A percentile compares a stretch with the other conserved stretches of the same genome.
Conservation (phyloP, 2,797 vertebrate genomes). For the Sebastiscus tertius region DNA sequence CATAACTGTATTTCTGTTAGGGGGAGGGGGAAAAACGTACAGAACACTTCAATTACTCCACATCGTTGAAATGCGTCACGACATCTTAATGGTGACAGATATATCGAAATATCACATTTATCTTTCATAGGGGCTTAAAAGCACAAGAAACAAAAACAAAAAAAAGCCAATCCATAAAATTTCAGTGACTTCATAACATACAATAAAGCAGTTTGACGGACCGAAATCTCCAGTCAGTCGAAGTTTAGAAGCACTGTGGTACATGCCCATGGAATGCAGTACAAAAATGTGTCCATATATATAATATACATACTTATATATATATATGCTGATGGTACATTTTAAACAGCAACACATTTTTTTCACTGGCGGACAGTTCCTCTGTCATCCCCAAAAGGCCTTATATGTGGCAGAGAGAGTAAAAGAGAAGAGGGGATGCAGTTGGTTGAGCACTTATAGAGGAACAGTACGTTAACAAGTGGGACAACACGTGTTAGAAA, state of each 20-base stretch:
- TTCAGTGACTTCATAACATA: slow-evolving; percentile 54
- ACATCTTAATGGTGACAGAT: slow-evolving; percentile 64
- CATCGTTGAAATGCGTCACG: slow-evolving; percentile 63
- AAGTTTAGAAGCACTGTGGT: slow-evolving; percentile 68
- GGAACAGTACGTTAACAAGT: slow-evolving; percentile 34
- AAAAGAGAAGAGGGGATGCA: slow-evolving; percentile 32
- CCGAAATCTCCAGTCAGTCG: slow-evolving; percentile 23
- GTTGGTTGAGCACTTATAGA: slow-evolving; percentile 60
- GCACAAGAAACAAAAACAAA: slow-evolving; percentile 34
- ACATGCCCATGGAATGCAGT: slow-evolving; percentile 74
- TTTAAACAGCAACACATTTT: slow-evolving; percentile 59
- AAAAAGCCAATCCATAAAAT: slow-evolving; percentile 50
- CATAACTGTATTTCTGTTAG: slow-evolving; percentile 52
- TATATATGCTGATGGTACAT: slow-evolving; percentile 53
- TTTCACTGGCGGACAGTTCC: slow-evolving; percentile 44
- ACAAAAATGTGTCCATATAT: slow-evolving; percentile 70
- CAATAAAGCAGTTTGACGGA: slow-evolving; percentile 58
- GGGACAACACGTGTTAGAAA: slow-evolving; percentile 35
- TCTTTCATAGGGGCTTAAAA: slow-evolving; percentile 57
- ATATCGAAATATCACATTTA: slow-evolving; percentile 63
- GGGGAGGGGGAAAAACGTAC: slow-evolving; percentile 27
- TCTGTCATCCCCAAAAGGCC: slow-evolving; percentile 53
- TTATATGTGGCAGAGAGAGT: slow-evolving; percentile 37
- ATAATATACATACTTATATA: slow-evolving; percentile 13
- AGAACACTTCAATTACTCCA: slow-evolving; percentile 67